These are phyloP conservation scores for Micrastur ruficollis DNA, from an alignment of 2,797 vertebrate genomes.

Conservation along the genomic window DNA sequence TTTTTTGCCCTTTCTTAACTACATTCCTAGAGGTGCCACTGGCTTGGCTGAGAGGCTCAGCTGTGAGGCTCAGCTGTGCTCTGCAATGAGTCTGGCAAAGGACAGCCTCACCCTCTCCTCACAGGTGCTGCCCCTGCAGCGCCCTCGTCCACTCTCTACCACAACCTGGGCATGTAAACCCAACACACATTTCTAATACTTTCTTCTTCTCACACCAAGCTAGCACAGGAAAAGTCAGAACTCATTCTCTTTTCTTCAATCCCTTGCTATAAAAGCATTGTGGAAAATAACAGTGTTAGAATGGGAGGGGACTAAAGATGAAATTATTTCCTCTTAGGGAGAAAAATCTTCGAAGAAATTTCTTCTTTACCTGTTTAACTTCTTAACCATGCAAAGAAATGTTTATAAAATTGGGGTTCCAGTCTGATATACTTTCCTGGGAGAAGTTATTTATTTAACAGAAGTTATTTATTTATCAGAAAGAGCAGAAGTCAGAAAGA, in stretches of 20 bases:
- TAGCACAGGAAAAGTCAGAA: not conserved
- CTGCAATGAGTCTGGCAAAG: not conserved
- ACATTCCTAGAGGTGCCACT: not conserved
- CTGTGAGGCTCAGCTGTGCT: not conserved
- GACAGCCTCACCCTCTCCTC: not conserved
- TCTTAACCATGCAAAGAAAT: not conserved
- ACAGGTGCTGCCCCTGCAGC: not conserved
- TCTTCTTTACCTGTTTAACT: not conserved
- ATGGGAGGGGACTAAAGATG: not conserved
- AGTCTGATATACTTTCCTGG: not conserved
- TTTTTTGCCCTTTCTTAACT: not conserved
- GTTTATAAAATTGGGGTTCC: not conserved
- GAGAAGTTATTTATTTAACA: not conserved
- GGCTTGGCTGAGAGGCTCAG: not conserved
- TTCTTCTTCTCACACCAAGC: not conserved
- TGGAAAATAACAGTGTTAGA: not conserved
- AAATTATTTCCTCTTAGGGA: not conserved
- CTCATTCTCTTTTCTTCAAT: not conserved
- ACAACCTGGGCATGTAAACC: not conserved
- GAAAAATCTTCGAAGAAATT: not conserved
- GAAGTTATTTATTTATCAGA: not conserved
- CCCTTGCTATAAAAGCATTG: not conserved
- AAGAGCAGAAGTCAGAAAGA: not conserved
- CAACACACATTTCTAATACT: not conserved
- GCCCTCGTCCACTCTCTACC: not conserved